Evolutionary conservation across 2,888 invertebrate genomes (phyloP), one percentile per base, ranked within the genome.

Genomic region (Chaitophorus viminalis): DNA sequence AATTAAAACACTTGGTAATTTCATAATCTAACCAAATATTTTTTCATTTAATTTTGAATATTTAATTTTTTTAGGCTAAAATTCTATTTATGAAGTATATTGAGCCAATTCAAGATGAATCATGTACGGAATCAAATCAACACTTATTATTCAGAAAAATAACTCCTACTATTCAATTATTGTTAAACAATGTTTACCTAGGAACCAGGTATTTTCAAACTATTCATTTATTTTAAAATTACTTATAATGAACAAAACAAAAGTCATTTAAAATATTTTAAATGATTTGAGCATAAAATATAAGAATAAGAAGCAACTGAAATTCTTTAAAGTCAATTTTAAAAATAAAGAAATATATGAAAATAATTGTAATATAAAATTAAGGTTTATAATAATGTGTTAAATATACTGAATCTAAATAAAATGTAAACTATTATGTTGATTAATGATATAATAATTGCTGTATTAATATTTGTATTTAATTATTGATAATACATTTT

Each of bases 121-220:
- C 68, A 31, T 85, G 78, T 76, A 14, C 74, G 4, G 88, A 84
- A 29, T 33, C 18, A 0, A 88, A 88, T 91, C 93, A 94, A 0
- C 92, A 94, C 31, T 94, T 94, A 89, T 92, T 98, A 3, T 98
- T 97, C 97, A 93, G 95, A 77, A 94, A 96, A 90, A 95, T 97
- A 89, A 94, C 95, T 1, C 95, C 95, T 0, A 94, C 95, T 88
- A 92, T 98, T 14, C 95, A 95, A 91, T 92, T 93, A 14, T 95
- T 95, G 54, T 92, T 97, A 77, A 94, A 96, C 90, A 94, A 95
- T 3, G 93, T 97, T 21, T 97, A 97, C 91, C 92, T 97, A 89
- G 93, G 96, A 89, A 93, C 95, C 77, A 91, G 91, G 89, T 82
- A 70, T 39, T 5, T 33, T 3, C 68, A 6, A 60, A 89, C 82